Percentiles rank a stretch among this genome's conserved stretches.
Conservation (phyloP, 2,888 invertebrate species). For the Tachystola acroxantha region DNA sequence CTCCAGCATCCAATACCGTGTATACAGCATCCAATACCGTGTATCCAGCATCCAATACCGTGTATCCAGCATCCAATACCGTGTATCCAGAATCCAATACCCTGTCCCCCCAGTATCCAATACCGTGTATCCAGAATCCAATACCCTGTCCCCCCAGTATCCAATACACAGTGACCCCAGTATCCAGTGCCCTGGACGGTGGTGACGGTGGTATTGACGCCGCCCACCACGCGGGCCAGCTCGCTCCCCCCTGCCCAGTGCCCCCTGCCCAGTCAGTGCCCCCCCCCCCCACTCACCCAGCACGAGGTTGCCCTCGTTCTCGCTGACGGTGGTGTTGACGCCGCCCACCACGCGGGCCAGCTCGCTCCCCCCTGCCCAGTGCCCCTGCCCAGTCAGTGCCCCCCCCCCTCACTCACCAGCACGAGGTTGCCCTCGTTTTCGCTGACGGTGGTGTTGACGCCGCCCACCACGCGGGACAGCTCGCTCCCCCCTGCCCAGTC, state of each 20-base stretch:
- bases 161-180: too few species aligned
- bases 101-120: too few species aligned
- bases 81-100: too few species aligned
- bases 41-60: too few species aligned
- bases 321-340: constrained; percentile 91
- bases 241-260: too few species aligned
- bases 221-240: constrained; percentile 88
- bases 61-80: too few species aligned
- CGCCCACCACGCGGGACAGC: constrained; percentile 88
- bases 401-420: constrained; percentile 77
- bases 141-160: too few species aligned
- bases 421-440: constrained; percentile 94
- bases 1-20: too few species aligned
- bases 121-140: too few species aligned
- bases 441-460: constrained; percentile 91
- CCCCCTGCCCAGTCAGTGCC: neutral
- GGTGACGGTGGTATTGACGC: constrained; percentile 91
- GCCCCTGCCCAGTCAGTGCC: too few species aligned
- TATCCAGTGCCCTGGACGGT: constrained; percentile 97
- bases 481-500: too few species aligned
- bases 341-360: constrained; percentile 89
- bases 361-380: constrained; percentile 92
- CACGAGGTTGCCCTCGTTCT: constrained; percentile 93
- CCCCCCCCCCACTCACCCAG: constrained; percentile 71
- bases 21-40: too few species aligned